A percentile compares a stretch with the other conserved stretches of the same genome.
Evolutionary conservation across 2,797 vertebrate species (phyloP).

Genomic region (Tiaroga cobitis): DNA sequence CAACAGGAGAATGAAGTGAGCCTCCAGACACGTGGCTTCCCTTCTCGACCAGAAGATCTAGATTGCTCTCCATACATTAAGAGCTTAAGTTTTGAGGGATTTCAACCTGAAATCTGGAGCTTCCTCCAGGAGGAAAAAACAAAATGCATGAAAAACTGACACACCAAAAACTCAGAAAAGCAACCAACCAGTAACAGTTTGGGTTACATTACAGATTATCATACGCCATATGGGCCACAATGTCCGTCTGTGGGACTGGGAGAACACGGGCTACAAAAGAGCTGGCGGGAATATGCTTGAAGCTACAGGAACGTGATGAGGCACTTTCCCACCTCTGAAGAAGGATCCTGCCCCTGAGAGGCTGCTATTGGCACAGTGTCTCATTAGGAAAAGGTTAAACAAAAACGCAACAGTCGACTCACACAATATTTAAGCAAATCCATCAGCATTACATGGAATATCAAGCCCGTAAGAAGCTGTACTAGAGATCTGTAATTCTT

Average conservation of each 20-base stretch:
- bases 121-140: not conserved
- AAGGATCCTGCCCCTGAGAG: slow-evolving; percentile 19
- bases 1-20: not conserved
- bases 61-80: slow-evolving; percentile 3
- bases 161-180: slow-evolving; percentile 16
- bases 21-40: slow-evolving; percentile 18
- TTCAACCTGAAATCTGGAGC: not conserved
- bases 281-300: slow-evolving; percentile 10
- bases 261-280: slow-evolving; percentile 12
- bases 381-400: slow-evolving; percentile 17
- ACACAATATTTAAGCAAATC: not conserved
- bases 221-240: slow-evolving; percentile 22
- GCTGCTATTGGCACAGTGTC: slow-evolving; percentile 50
- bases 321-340: slow-evolving; percentile 42
- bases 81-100: slow-evolving; percentile 28
- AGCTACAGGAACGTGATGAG: slow-evolving; percentile 30
- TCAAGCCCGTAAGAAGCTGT: not conserved
- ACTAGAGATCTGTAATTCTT: not conserved
- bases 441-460: not conserved
- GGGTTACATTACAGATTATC: slow-evolving; percentile 16
- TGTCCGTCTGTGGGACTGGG: not conserved
- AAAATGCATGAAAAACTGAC: not conserved
- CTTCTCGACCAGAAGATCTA: slow-evolving; percentile 31
- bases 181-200: slow-evolving; percentile 4
- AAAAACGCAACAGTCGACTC: slow-evolving; percentile 5